A percentile compares a stretch with the other conserved stretches of the same genome.
Evolutionary conservation across 1,140 invertebrate species (phyloP).

Genomic region (Rhyacophila brunnea): DNA sequence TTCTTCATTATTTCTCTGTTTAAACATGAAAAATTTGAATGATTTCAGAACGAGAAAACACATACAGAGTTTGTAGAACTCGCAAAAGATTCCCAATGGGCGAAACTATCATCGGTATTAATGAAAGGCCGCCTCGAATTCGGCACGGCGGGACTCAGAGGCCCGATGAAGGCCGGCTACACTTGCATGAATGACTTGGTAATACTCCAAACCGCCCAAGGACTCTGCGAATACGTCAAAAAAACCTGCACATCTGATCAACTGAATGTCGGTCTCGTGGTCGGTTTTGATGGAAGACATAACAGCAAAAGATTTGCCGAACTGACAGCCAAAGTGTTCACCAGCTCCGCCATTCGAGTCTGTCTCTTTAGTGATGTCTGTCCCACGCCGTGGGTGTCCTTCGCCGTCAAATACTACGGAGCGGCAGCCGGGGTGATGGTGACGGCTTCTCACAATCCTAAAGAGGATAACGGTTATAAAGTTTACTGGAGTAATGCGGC

Average conservation of each 20-base stretch:
- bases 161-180: constrained; percentile 90
- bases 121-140: constrained; percentile 71
- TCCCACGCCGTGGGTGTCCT: constrained; percentile 94
- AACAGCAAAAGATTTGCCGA: constrained; percentile 94
- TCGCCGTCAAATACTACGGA: constrained; percentile 67
- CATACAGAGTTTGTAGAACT: constrained; percentile 55
- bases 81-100: constrained; percentile 49
- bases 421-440: constrained; percentile 89
- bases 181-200: constrained; percentile 96
- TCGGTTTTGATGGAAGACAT: constrained; percentile 94
- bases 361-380: constrained; percentile 79
- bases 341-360: constrained; percentile 75
- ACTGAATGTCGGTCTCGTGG: constrained; percentile 70
- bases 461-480: constrained; percentile 99
- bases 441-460: constrained; percentile 98
- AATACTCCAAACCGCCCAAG: constrained; percentile 94
- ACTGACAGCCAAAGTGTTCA: constrained; percentile 82
- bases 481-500: constrained; percentile 94
- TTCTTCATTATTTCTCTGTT: too few relatives aligned
- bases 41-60: constrained; percentile 45
- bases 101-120: constrained; percentile 59
- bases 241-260: constrained; percentile 53
- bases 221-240: constrained; percentile 78
- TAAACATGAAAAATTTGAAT: too few relatives aligned
- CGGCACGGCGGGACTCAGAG: constrained; percentile 89